Evolutionary conservation across 2,113 vertebrate species (phyloP).

Genomic region (Psammodynastes pulverulentus): DNA sequence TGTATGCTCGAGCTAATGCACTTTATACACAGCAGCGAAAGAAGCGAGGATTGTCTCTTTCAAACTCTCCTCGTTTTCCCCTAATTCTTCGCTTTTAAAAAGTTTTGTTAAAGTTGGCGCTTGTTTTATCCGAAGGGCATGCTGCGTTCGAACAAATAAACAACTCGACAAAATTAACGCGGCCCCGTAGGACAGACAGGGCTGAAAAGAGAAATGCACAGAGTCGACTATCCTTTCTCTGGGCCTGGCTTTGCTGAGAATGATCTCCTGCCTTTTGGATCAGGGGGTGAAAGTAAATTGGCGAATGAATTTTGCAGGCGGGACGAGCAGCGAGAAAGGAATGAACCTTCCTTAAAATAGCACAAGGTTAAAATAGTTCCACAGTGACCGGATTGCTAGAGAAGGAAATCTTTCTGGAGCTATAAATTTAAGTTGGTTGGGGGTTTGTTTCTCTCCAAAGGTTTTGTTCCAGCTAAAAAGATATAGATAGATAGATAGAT

Average conservation of each 20-base stretch:
- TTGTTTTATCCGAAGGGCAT: slow-evolving; percentile 27
- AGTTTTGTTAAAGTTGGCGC: neutral
- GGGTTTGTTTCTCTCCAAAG: neutral
- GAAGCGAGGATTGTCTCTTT: neutral
- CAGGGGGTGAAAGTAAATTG: slow-evolving; percentile 20
- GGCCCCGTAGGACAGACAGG: slow-evolving; percentile 19
- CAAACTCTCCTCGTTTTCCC: neutral
- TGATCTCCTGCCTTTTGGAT: neutral
- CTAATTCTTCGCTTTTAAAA: neutral
- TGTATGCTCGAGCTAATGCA: neutral
- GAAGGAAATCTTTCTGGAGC: neutral
- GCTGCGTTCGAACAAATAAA: neutral
- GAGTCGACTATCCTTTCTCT: slow-evolving; percentile 44
- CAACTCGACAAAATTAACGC: slow-evolving; percentile 19
- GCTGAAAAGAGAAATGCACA: slow-evolving; percentile 12
- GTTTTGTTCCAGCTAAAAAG: neutral
- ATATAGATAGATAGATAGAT: no score
- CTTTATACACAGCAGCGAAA: neutral
- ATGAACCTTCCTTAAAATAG: slow-evolving; percentile 36
- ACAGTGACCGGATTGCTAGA: neutral
- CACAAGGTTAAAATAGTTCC: slow-evolving; percentile 34
- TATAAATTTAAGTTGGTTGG: neutral
- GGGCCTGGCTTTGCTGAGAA: neutral
- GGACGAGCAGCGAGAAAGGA: slow-evolving; percentile 19
- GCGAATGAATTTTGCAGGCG: slow-evolving; percentile 18